Conservation (phyloP, 2,113 vertebrate genomes). For the Ictalurus furcatus region DNA sequence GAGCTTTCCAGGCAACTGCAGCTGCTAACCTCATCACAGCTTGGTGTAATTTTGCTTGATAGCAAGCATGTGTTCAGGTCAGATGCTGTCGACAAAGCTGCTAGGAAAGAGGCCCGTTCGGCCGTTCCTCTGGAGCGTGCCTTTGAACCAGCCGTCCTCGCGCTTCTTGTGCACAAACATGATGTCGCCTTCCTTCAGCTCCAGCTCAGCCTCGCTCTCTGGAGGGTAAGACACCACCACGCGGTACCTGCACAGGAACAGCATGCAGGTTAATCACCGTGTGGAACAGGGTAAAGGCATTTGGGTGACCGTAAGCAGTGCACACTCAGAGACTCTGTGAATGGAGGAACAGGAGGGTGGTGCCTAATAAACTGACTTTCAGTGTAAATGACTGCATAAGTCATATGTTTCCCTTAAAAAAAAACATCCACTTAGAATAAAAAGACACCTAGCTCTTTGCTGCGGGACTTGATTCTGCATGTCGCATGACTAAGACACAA, state of each 20-base stretch:
- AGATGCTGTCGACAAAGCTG: conserved; percentile 96
- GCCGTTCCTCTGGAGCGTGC: conserved; percentile 94
- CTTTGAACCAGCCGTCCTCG: conserved; percentile 99
- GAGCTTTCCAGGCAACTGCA: neutral
- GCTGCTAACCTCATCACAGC: conserved; percentile 4
- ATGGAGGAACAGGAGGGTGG: too few relatives aligned
- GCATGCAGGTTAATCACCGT: neutral
- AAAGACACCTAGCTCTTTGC: too few relatives aligned
- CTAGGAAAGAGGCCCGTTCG: conserved; percentile 96
- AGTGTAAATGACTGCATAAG: too few relatives aligned
- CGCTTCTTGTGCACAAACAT: conserved; percentile 97
- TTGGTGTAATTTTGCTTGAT: conserved; percentile 21
- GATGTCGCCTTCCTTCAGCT: conserved; percentile 98
- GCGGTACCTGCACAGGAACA: conserved; percentile 71
- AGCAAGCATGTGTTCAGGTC: conserved; percentile 53
- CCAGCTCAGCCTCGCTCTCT: conserved; percentile 97
- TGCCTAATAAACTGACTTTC: too few relatives aligned
- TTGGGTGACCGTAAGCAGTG: neutral
- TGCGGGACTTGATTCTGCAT: too few relatives aligned
- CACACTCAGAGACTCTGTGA: too few relatives aligned
- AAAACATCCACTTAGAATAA: too few relatives aligned
- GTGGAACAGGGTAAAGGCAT: neutral
- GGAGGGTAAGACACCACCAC: conserved; percentile 97
- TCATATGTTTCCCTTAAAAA: neutral
- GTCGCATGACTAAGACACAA: too few relatives aligned